These are phyloP conservation scores for Prionailurus bengalensis DNA, from an alignment of 2,113 vertebrate species.

Conservation along the genomic window DNA sequence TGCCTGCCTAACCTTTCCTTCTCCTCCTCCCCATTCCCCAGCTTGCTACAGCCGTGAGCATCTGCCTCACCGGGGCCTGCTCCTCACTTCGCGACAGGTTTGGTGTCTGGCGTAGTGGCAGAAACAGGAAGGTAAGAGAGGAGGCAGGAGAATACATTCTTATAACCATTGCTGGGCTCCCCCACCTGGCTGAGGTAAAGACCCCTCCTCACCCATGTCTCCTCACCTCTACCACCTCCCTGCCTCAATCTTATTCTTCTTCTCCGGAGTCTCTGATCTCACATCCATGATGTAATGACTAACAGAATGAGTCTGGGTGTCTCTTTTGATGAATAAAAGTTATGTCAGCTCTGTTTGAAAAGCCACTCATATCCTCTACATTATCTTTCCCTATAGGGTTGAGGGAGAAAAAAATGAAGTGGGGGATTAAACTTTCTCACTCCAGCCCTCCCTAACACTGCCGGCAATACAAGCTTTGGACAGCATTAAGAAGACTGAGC, in stretches of 20 bases:
- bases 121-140: background rate
- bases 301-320: background rate
- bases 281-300: background rate
- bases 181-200: background rate
- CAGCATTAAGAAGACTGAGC: background rate
- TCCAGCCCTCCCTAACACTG: background rate
- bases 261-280: background rate
- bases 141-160: background rate
- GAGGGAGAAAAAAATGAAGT: background rate
- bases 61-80: background rate
- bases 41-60: background rate
- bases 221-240: background rate
- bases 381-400: background rate
- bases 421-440: background rate
- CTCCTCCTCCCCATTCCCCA: background rate
- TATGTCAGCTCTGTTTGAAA: background rate
- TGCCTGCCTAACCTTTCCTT: background rate
- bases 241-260: background rate
- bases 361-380: background rate
- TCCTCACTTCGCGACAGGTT: background rate
- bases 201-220: background rate
- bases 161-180: background rate
- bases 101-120: background rate
- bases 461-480: background rate
- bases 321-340: slow-evolving; percentile 27